Base-by-base conservation (phyloP, 2,797 vertebrate species). In the Rhynchonycteris naso region DNA sequence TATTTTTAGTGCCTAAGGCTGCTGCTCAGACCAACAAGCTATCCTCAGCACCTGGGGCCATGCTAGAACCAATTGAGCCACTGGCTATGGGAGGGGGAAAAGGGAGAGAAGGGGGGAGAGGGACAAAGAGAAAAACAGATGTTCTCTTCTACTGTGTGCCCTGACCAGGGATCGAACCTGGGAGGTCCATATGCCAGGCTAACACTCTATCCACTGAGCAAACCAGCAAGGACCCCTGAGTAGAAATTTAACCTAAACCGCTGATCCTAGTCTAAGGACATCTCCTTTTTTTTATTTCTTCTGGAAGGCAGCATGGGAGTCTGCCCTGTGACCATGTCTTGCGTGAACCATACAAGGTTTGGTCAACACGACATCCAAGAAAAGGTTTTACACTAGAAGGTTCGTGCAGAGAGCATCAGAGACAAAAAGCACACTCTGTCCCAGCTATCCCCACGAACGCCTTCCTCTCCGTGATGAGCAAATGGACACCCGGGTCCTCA, bases 321-420 rank as follows among this genome's bases (percentile, higher is more conserved):
- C 35, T 1, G 10, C 1, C 13, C 22, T 0, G 8, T 26, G 92
- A 76, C 86, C 91, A 75, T 15, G 84, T n/a, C 59, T 8, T 72
- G 61, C 87, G 90, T 65, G 43, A 43, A 95, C 96, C 35, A 0
- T 0, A 58, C 38, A 38, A 1, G 19, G 47, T 93, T 81, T 63
- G 43, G 59, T 33, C 59, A 33, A 24, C 14, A 58, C 33, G 74
- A 92, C 81, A 93, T 96, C 93, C 76, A 74, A 33, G 69, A 91
- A 85, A 74, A 95, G 93, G 65, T 93, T 95, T 87, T 30, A 79
- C 79, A 88, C n/a, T 47, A 65, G 96, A 97, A 97, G 91, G 94
- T 93, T 82, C 76, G 38, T 30, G 56, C 38, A 0, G 19, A 0
- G 5, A 61, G 22, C 33, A 3, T 0, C 52, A 79, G 30, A 69